Conservation (phyloP, 2,113 vertebrate genomes). For the Vidua chalybeata region DNA sequence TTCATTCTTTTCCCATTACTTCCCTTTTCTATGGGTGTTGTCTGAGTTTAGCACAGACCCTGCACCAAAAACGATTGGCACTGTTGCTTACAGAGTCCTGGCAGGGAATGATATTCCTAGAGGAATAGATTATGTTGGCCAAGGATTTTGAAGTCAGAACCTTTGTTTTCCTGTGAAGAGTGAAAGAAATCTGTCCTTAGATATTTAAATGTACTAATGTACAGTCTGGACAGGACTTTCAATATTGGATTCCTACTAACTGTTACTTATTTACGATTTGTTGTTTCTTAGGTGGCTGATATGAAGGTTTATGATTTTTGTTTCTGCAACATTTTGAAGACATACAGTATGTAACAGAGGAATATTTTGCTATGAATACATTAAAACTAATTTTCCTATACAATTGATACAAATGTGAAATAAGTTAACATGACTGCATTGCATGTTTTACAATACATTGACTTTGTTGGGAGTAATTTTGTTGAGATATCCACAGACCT, state of each 20-base stretch:
- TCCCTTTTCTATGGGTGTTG: neutral
- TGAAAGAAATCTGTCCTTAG: neutral
- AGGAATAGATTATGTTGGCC: neutral
- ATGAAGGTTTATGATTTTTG: neutral
- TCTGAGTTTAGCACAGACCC: neutral
- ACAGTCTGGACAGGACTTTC: neutral
- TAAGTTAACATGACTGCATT: neutral
- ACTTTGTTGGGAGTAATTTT: neutral
- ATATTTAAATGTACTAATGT: neutral
- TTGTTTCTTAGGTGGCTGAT: neutral
- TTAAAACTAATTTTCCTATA: neutral
- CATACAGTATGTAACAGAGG: neutral
- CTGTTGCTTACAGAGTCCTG: neutral
- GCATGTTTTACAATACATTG: neutral
- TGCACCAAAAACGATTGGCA: neutral
- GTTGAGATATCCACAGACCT: neutral
- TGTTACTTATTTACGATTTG: neutral
- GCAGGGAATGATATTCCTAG: neutral
- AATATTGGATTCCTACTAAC: neutral
- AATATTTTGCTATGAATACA: neutral
- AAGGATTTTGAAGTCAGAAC: neutral
- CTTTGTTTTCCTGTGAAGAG: neutral
- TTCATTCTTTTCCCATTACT: neutral
- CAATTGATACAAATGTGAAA: accelerated
- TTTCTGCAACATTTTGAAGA: neutral